These are phyloP conservation scores for Hippopotamyrus pictus DNA, from an alignment of 2,797 vertebrate genomes.

Conservation along the genomic window DNA sequence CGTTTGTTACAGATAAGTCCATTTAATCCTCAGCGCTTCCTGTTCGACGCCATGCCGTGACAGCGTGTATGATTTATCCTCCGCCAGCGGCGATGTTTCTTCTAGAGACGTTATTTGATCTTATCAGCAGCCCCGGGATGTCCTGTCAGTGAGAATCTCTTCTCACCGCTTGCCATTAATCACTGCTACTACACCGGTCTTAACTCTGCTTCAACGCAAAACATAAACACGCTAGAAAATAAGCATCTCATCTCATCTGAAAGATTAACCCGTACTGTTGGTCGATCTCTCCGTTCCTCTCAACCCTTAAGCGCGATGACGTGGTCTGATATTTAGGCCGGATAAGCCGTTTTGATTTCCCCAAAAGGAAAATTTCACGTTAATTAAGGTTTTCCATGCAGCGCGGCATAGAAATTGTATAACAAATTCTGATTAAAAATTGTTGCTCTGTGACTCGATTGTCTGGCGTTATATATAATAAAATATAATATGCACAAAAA, in stretches of 20 bases:
- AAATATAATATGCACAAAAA: neutral
- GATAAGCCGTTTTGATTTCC: neutral
- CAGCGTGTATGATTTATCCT: constrained; percentile 28
- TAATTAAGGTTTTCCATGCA: neutral
- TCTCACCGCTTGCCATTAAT: constrained; percentile 15
- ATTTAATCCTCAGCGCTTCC: constrained; percentile 25
- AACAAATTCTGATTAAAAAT: neutral
- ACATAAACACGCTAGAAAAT: neutral
- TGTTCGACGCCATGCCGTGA: constrained; percentile 18
- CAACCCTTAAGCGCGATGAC: neutral
- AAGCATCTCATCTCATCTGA: neutral
- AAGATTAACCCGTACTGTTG: neutral
- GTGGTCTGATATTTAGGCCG: neutral
- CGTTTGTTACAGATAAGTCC: constrained; percentile 19
- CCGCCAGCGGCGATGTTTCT: constrained; percentile 19
- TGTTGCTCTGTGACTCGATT: neutral
- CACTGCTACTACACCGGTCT: constrained; percentile 13
- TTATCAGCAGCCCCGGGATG: constrained; percentile 17
- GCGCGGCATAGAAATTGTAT: neutral
- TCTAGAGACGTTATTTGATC: constrained; percentile 24
- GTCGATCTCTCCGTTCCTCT: neutral
- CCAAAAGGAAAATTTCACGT: neutral
- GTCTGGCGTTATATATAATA: neutral
- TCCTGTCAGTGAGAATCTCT: constrained; percentile 12
- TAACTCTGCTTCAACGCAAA: neutral